Base-by-base conservation (phyloP, 2,888 invertebrate genomes). In the Azorinus chamasolen region DNA sequence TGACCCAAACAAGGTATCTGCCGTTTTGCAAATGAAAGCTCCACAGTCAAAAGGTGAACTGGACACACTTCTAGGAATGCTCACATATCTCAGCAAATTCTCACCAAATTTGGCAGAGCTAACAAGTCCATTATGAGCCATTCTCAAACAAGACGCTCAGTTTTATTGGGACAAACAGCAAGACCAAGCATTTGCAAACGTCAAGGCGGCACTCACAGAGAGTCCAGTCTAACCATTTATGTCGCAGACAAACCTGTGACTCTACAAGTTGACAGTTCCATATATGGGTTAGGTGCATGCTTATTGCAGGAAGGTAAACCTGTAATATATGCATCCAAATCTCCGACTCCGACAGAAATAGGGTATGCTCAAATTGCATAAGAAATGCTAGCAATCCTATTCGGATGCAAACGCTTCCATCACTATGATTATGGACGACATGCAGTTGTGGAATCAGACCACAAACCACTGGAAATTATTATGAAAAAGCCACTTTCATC, bases 61-160 rank as follows among this genome's bases (percentile, higher is more conserved):
- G 3, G 53, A 53, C 16, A 53, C 53, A 27, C 18, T 53, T 10
- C 10, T 53, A 18, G 53, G 53, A 27, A 25, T 53, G 53, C 5
- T 53, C 16, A 53, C 53, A 3, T 53, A 53, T 25, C 18, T 53
- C n/a, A 14, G 16, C 8, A 51, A 65, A 51, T 76, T 76, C 53
- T 63, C 72, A 27, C 73, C 76, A 18, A 63, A 76, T 51, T 37
- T 76, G 6, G 32, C 68, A 6, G 68, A 75, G 8, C 27, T 71
- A 3, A 71, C 71, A 2, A 63, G 32, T 12, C 71, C 74, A 5
- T 14, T 75, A 53, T 37, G 76, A 18, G 6, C 14, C 2, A 18
- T 68, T 0, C 14, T 69, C 16, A 24, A 32, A 6, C 61, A 69
- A 39, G 27, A 72, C 14, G 48, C 43, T 41, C 54, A 51, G 14